Percentiles rank a stretch among this genome's conserved stretches.
Conservation (phyloP, 37 sponge, comb jelly and placozoan species). For the Ephydatia muelleri region DNA sequence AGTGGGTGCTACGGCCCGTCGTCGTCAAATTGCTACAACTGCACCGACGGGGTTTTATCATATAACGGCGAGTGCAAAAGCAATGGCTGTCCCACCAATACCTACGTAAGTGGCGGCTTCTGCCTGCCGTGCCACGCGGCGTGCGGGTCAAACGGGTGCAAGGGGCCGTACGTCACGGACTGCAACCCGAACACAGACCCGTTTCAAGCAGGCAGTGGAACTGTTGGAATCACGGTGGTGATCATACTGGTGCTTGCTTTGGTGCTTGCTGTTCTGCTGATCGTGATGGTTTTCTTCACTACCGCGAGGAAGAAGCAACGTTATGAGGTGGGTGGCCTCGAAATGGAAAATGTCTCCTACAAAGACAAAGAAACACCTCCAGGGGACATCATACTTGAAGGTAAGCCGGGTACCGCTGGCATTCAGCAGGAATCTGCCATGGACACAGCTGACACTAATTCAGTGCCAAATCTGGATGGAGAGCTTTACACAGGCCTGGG, state of each 20-base stretch:
- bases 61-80: conserved; percentile 38
- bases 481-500: not conserved
- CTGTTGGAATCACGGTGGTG: conserved; percentile 36
- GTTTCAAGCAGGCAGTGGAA: conserved; percentile 64
- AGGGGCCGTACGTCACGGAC: conserved; percentile 21
- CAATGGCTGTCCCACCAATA: too few species aligned
- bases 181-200: conserved; percentile 29
- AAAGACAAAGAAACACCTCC: not conserved
- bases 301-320: not conserved
- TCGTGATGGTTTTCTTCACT: conserved; percentile 6
- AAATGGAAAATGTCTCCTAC: not conserved
- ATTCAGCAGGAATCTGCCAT: too few species aligned
- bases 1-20: conserved; percentile 64
- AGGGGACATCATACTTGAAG: not conserved
- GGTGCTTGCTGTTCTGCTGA: conserved; percentile 27
- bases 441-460: too few species aligned
- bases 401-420: not conserved
- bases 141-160: conserved; percentile 61
- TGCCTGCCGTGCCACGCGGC: not conserved
- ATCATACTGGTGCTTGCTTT: conserved; percentile 39
- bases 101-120: conserved; percentile 3
- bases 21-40: conserved; percentile 58
- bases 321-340: not conserved
- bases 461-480: not conserved
- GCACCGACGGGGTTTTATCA: not conserved